Conservation (phyloP, 2,113 vertebrate species). For the Oncorhynchus tshawytscha region DNA sequence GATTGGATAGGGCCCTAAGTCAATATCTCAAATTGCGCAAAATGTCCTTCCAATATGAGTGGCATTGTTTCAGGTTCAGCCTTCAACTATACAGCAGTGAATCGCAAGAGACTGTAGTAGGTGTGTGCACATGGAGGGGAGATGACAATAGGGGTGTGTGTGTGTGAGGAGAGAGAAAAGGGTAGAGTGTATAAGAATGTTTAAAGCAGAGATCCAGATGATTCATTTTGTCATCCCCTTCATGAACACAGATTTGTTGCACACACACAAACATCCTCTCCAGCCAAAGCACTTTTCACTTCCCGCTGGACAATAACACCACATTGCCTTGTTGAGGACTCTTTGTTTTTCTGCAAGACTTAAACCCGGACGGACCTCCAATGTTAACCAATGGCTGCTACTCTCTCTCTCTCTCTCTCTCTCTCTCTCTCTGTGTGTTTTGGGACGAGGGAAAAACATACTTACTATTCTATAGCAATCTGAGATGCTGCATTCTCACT, state of each 20-base stretch:
- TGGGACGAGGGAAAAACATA: not conserved
- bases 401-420: not conserved
- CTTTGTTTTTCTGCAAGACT: not conserved
- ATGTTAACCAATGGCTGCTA: constrained; percentile 1
- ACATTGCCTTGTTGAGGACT: constrained; percentile 31
- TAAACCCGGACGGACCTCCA: not conserved
- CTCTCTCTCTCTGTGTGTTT: too few relatives aligned
- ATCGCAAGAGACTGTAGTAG: not conserved
- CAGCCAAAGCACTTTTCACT: constrained; percentile 1
- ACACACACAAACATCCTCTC: not conserved
- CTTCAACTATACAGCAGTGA: not conserved
- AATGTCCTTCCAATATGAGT: not conserved
- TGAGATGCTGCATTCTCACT: constrained; percentile 1
- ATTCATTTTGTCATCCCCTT: not conserved
- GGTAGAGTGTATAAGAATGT: not conserved
- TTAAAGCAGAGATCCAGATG: constrained; percentile 2
- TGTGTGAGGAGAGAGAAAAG: too few relatives aligned
- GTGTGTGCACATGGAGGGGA: too few relatives aligned
- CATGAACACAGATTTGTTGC: not conserved
- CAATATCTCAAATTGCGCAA: not conserved
- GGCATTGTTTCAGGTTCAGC: not conserved
- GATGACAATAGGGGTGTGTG: too few relatives aligned
- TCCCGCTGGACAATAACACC: constrained; percentile 17
- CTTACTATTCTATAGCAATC: not conserved
- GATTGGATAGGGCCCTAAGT: not conserved